phyloP scores from a whole-genome alignment of 1,140 invertebrate genomes.

The Achroia grisella region DNA sequence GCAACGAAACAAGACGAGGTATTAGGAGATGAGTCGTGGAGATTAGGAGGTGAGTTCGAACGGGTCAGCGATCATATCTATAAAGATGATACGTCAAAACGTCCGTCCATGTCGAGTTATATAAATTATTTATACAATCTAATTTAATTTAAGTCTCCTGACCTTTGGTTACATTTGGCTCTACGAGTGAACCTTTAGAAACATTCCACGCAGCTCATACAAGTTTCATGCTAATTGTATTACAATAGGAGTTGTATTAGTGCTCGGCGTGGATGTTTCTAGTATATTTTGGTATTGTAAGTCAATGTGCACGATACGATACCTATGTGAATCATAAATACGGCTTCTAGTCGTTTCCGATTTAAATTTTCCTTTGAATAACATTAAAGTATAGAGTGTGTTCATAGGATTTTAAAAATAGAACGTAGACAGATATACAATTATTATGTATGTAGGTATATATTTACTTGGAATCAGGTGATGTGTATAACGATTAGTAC shows the following conservation, averaged over 20 bases:
- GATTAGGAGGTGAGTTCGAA: conserved; percentile 56
- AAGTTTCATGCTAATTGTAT: conserved; percentile 13
- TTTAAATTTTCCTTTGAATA: conserved; percentile 16
- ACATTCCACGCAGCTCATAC: conserved; percentile 22
- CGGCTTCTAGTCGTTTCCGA: conserved; percentile 27
- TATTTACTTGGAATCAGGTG: too few species aligned
- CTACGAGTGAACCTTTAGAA: conserved; percentile 42
- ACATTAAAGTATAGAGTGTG: too few species aligned
- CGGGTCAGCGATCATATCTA: conserved; percentile 68
- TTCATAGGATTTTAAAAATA: too few species aligned
- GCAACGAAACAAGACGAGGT: conserved; percentile 63
- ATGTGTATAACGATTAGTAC: too few species aligned
- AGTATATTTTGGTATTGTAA: conserved; percentile 35
- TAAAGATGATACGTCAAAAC: conserved; percentile 46
- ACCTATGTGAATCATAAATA: conserved; percentile 29
- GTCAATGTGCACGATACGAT: conserved; percentile 14
- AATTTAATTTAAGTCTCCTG: conserved; percentile 68
- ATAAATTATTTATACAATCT: conserved; percentile 68
- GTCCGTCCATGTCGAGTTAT: conserved; percentile 56
- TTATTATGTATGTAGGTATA: too few species aligned
- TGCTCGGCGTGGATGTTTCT: conserved; percentile 31
- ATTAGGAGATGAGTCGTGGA: conserved; percentile 65
- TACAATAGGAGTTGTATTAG: conserved; percentile 8
- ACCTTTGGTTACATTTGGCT: conserved; percentile 61
- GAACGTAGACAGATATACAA: too few species aligned